These are phyloP conservation scores for Nebria brevicollis DNA, from an alignment of 2,888 invertebrate species.

Conservation along the genomic window DNA sequence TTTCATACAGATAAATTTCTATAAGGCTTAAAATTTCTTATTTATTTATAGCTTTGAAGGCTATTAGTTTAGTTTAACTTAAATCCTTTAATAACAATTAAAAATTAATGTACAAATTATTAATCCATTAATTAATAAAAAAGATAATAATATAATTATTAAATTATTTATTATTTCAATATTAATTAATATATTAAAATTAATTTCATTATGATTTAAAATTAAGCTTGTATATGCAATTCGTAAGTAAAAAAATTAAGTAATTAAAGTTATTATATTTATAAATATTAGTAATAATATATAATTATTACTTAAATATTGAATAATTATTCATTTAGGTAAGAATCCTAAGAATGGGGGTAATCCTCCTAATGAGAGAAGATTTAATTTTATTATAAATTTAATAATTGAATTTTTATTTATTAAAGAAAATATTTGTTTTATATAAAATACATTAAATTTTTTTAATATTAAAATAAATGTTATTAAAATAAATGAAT, in stretches of 20 bases:
- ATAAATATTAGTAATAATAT: slow-evolving; percentile 63
- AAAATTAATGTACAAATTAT: slow-evolving; percentile 49
- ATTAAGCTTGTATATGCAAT: slow-evolving; percentile 65
- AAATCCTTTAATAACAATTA: slow-evolving; percentile 63
- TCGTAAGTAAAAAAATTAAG: slow-evolving; percentile 68
- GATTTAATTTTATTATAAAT: no score
- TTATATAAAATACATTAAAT: slow-evolving; percentile 64
- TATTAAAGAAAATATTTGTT: slow-evolving; percentile 63
- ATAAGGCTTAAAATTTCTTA: slow-evolving; percentile 68
- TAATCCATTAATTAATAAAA: slow-evolving; percentile 56
- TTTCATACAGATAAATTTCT: no score
- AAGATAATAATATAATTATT: slow-evolving; percentile 53
- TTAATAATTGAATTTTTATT: no score
- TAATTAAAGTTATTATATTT: slow-evolving; percentile 67
- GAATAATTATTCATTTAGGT: no score
- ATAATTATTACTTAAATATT: background rate
- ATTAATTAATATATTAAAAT: slow-evolving; percentile 61
- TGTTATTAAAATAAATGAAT: slow-evolving; percentile 62
- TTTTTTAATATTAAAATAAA: slow-evolving; percentile 58
- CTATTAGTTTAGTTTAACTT: slow-evolving; percentile 63
- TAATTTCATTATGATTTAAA: slow-evolving; percentile 65
- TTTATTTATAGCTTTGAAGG: slow-evolving; percentile 66
- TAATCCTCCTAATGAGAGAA: no score
- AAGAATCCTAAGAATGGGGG: no score
- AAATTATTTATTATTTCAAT: slow-evolving; percentile 59